Conservation (phyloP, 2,797 vertebrate species). For the Pyrocephalus nanus region DNA sequence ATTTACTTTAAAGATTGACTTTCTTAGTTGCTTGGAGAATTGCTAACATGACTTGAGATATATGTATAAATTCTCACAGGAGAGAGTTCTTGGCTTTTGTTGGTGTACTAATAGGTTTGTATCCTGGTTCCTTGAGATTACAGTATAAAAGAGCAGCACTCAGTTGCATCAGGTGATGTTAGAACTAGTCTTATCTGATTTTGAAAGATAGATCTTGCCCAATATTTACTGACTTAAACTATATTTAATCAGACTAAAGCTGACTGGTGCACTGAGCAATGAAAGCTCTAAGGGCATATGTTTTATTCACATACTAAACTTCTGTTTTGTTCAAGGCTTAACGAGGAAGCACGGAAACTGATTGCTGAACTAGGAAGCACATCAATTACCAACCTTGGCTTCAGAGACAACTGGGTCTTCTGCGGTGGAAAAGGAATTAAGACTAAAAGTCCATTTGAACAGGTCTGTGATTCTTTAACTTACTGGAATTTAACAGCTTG, state of each 20-base stretch:
- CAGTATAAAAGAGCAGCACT: neutral
- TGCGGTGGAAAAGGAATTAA: slow-evolving; percentile 98
- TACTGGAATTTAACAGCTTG: neutral
- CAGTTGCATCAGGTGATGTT: neutral
- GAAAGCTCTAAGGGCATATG: neutral
- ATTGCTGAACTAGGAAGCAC: slow-evolving; percentile 90
- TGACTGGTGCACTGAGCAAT: neutral
- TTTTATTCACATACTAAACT: neutral
- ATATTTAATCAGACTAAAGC: neutral
- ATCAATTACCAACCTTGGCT: slow-evolving; percentile 81
- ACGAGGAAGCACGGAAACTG: slow-evolving; percentile 88
- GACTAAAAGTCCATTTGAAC: slow-evolving; percentile 97
- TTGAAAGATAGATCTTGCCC: neutral
- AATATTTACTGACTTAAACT: neutral
- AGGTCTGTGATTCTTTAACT: slow-evolving; percentile 78
- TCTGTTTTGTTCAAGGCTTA: slow-evolving; percentile 79
- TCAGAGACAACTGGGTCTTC: slow-evolving; percentile 98
- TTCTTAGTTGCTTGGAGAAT: neutral
- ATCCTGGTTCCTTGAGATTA: neutral
- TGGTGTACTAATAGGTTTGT: neutral
- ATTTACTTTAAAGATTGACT: neutral
- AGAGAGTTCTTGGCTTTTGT: neutral
- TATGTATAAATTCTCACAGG: neutral
- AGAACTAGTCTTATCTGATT: neutral
- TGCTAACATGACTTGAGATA: neutral